Evolutionary conservation across 2,797 vertebrate species (phyloP).

Genomic region (Masticophis lateralis): DNA sequence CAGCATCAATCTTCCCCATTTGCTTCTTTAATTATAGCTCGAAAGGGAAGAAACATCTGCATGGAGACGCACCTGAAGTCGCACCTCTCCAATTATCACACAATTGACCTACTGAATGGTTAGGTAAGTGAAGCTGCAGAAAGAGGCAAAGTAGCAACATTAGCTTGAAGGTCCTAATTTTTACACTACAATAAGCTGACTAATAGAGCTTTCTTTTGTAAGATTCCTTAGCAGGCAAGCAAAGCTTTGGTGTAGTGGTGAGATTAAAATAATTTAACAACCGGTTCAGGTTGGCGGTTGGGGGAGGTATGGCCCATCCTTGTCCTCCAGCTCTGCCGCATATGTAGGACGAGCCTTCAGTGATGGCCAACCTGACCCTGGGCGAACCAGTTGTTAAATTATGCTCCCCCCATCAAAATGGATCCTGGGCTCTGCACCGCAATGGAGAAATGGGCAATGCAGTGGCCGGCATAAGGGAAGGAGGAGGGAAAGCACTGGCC

Average conservation of each 20-base stretch:
- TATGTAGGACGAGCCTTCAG: too few species aligned
- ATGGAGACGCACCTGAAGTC: not conserved
- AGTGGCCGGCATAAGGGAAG: too few species aligned
- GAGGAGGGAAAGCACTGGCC: too few species aligned
- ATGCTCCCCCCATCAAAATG: too few species aligned
- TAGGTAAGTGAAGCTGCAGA: not conserved
- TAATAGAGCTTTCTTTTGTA: not conserved
- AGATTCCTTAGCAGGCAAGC: not conserved
- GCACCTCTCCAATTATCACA: slow-evolving; percentile 22
- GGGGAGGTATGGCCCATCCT: too few species aligned
- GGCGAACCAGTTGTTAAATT: too few species aligned
- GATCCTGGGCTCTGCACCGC: too few species aligned
- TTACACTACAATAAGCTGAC: not conserved
- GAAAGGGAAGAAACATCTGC: not conserved
- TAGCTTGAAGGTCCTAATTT: not conserved
- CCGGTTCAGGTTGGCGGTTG: too few species aligned
- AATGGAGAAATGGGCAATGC: too few species aligned
- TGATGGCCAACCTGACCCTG: too few species aligned
- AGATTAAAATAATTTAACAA: too few species aligned
- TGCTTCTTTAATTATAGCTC: not conserved
- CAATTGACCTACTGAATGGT: not conserved
- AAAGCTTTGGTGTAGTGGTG: not conserved
- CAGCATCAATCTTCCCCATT: not conserved
- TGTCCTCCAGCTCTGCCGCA: too few species aligned
- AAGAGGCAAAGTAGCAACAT: not conserved